Evolutionary conservation across 2,113 vertebrate genomes (phyloP), one percentile per base, ranked within the genome.

Genomic region (Asarcornis scutulata): DNA sequence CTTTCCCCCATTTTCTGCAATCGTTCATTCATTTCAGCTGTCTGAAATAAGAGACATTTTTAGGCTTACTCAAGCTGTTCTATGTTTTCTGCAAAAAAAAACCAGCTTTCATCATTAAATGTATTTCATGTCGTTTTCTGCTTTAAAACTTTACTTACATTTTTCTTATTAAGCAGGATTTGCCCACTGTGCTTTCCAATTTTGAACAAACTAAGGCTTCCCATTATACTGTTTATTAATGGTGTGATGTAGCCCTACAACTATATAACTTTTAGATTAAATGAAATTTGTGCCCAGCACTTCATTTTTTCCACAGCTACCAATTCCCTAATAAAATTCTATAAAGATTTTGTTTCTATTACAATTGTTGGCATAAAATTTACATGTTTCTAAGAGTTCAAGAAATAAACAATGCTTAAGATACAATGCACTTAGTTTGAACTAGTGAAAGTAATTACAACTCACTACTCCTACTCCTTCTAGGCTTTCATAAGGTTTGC

Each of bases 11-110:
- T 98, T 56, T 98, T 98, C 94, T 99, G 97, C 95, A 99, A 95
- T 48, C 98, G 98, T 86, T 99, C 98, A 46, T 99, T 99, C 98
- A 99, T 98, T 97, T 99, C 99, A 50, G 98, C 98, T 26, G 99
- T 99, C 98, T 99, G 66, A 89, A 94, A 68, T 14, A 83, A 27
- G 58, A 14, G 29, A 95, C 32, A 92, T 53, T 73, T 79, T 36
- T 29, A 93, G 59, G 40, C 36, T 92, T n/a, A 76, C 21, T 76
- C 29, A 76, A 93, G 60, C 32, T 67, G n/a, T 63, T 72, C 72
- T 11, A 42, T 13, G 26, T 68, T 64, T 69, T 46, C 63, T 55
- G 25, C 20, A 46, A 46, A 34, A 31, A 60, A 52, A 68, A 67
- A 73, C 6, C 6, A 67, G 32, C 38, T 71, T 83, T 53, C 55